phyloP scores from a whole-genome alignment of 1,140 invertebrate species.

The Plodia interpunctella region DNA sequence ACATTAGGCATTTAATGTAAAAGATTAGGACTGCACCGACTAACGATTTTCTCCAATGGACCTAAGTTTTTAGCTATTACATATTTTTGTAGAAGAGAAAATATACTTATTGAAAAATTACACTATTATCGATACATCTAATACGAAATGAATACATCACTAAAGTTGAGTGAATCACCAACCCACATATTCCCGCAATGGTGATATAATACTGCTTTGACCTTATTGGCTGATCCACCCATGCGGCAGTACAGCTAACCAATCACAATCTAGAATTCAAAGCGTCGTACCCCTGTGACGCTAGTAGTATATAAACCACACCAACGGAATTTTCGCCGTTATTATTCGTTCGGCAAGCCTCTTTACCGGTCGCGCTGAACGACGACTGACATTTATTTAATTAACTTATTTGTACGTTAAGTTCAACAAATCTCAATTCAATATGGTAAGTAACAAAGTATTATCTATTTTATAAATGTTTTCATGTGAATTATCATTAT shows the following conservation, averaged over 20 bases:
- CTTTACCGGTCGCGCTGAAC: conserved; percentile 72
- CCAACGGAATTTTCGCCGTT: conserved; percentile 55
- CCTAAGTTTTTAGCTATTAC: too few species aligned
- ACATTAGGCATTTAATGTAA: too few species aligned
- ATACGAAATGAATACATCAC: conserved; percentile 14
- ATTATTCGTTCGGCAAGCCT: conserved; percentile 71
- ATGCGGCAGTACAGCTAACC: conserved; percentile 52
- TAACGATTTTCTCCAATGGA: too few species aligned
- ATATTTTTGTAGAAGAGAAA: too few species aligned
- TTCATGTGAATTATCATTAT: conserved; percentile 2
- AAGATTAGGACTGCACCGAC: too few species aligned
- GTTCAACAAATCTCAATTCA: conserved; percentile 67
- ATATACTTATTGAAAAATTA: neutral
- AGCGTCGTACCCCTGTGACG: conserved; percentile 50
- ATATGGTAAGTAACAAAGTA: conserved; percentile 62
- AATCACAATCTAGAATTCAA: conserved; percentile 39
- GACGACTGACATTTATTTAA: conserved; percentile 66
- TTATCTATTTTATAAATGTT: conserved; percentile 14
- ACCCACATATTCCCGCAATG: conserved; percentile 72
- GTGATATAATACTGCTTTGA: conserved; percentile 61
- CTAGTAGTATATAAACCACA: conserved; percentile 48
- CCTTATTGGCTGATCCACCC: conserved; percentile 64
- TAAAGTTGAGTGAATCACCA: conserved; percentile 56
- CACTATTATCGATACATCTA: conserved; percentile 17
- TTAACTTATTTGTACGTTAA: conserved; percentile 69